phyloP scores from a whole-genome alignment of 2,113 vertebrate genomes.

The Otocyon megalotis region DNA sequence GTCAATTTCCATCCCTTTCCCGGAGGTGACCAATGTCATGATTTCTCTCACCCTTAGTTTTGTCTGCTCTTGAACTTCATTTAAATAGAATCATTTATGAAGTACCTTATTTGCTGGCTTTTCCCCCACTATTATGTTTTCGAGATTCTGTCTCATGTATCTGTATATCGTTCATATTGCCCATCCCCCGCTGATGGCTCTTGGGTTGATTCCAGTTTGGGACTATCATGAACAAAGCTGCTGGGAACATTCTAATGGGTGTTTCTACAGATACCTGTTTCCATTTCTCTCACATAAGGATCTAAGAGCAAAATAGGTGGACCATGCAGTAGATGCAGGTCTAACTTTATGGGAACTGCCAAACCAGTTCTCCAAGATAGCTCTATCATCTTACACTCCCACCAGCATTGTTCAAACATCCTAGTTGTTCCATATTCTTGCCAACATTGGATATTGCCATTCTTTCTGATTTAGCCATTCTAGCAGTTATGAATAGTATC shows the following conservation, averaged over 20 bases:
- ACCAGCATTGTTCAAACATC: neutral
- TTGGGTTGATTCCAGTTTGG: neutral
- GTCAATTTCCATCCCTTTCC: neutral
- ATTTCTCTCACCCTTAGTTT: neutral
- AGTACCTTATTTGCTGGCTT: neutral
- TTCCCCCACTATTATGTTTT: neutral
- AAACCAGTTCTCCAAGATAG: neutral
- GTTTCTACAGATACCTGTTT: neutral
- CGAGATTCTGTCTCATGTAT: neutral
- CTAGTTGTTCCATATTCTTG: neutral
- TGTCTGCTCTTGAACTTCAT: neutral
- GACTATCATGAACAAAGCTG: neutral
- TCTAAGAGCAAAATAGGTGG: neutral
- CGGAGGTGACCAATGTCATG: neutral
- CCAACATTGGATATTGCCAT: neutral
- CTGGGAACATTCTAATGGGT: conserved; percentile 35
- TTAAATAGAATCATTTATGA: neutral
- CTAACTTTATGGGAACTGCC: neutral
- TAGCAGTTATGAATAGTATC: neutral
- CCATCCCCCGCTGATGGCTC: neutral
- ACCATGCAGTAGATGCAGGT: neutral
- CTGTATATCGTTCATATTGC: neutral
- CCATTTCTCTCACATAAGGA: conserved; percentile 6
- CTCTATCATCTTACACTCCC: neutral
- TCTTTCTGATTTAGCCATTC: conserved; percentile 5